Evolutionary conservation across 1,140 invertebrate species (phyloP).

Genomic region (Dufourea novaeangliae): DNA sequence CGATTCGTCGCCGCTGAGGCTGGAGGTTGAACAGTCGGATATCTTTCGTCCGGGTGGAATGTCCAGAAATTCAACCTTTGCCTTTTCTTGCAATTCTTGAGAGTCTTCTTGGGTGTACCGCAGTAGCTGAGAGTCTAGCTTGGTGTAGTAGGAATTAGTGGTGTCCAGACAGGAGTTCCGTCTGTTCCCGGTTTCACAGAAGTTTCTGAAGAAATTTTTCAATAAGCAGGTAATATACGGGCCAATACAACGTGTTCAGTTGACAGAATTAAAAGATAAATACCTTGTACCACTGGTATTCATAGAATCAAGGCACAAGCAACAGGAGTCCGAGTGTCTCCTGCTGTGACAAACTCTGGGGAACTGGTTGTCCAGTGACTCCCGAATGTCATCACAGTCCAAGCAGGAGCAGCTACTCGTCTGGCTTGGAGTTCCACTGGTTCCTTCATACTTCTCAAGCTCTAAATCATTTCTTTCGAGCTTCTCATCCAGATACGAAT

Average conservation of each 20-base stretch:
- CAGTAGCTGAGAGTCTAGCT: slow-evolving; percentile 39
- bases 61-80: slow-evolving; percentile 83
- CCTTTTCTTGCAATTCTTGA: slow-evolving; percentile 35
- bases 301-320: slow-evolving; percentile 61
- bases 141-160: slow-evolving; percentile 59
- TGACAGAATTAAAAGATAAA: background rate
- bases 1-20: slow-evolving; percentile 87
- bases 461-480: slow-evolving; percentile 75
- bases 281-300: slow-evolving; percentile 47
- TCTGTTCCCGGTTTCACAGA: slow-evolving; percentile 50
- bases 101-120: slow-evolving; percentile 14
- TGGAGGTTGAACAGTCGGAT: slow-evolving; percentile 85
- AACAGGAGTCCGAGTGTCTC: slow-evolving; percentile 76
- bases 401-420: slow-evolving; percentile 77
- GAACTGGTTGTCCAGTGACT: slow-evolving; percentile 65
- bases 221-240: background rate
- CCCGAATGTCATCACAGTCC: slow-evolving; percentile 74
- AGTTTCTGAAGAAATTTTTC: slow-evolving; percentile 8
- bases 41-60: slow-evolving; percentile 83
- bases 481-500: slow-evolving; percentile 79
- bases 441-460: slow-evolving; percentile 71
- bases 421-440: slow-evolving; percentile 70
- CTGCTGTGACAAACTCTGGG: slow-evolving; percentile 71
- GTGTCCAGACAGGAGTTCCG: slow-evolving; percentile 76
- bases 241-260: background rate